A percentile compares a stretch with the other conserved stretches of the same genome.
These are phyloP conservation scores for Sarcophaga bullata DNA, from an alignment of 1,140 invertebrate species.

Conservation along the genomic window DNA sequence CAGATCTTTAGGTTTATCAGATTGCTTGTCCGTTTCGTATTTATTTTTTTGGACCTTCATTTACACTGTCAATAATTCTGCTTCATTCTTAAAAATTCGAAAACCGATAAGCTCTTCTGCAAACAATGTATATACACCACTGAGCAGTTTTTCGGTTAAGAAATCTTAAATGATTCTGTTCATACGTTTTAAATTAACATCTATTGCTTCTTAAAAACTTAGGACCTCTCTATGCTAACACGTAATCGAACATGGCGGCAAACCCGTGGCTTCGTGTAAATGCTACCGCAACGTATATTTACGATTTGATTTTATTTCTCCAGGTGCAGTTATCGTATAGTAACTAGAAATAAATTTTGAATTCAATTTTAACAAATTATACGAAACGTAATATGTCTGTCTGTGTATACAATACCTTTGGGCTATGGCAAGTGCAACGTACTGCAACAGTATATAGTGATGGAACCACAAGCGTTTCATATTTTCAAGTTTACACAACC, in stretches of 20 bases:
- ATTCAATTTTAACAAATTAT: neutral
- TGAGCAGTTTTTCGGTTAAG: neutral
- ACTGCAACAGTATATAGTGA: neutral
- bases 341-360: neutral
- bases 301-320: neutral
- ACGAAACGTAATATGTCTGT: neutral
- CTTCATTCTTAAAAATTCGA: neutral
- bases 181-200: constrained; percentile 72
- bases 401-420: neutral
- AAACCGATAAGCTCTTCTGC: neutral
- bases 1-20: constrained; percentile 89
- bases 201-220: constrained; percentile 75
- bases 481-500: neutral
- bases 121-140: neutral
- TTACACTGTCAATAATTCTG: constrained; percentile 49
- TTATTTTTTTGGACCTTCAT: neutral
- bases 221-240: constrained; percentile 68
- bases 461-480: neutral
- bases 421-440: neutral
- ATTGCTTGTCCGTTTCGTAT: constrained; percentile 79
- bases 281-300: neutral
- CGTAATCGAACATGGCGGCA: neutral
- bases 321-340: neutral
- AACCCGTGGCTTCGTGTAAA: neutral
- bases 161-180: neutral